phyloP scores from a whole-genome alignment of 2,888 invertebrate species.

The Creontiades dilutus region DNA sequence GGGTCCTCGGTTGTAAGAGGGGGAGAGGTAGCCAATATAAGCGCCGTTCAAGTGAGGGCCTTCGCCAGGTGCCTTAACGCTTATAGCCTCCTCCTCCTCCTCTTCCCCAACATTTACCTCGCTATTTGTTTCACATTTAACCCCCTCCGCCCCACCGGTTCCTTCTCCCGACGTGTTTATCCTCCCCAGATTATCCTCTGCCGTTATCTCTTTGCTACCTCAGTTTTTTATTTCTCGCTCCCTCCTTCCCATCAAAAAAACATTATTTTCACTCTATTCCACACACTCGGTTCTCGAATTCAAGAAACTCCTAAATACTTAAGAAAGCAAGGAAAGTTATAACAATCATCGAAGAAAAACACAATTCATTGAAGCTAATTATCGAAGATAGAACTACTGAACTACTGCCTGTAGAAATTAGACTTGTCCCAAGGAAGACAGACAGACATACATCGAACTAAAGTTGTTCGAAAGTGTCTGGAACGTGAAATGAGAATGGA shows the following conservation, averaged over 20 bases:
- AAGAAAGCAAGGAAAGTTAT: no score
- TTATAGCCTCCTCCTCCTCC: neutral
- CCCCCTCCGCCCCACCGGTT: neutral
- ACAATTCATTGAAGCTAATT: no score
- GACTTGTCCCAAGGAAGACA: no score
- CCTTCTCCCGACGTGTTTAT: conserved; percentile 50
- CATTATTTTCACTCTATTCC: no score
- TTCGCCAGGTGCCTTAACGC: conserved; percentile 47
- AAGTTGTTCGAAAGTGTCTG: no score
- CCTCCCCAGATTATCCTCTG: conserved; percentile 58
- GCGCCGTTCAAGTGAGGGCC: conserved; percentile 46
- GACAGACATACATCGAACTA: no score
- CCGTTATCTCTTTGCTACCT: conserved; percentile 36
- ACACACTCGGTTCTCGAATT: no score
- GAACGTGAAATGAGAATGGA: no score
- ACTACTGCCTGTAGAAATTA: no score
- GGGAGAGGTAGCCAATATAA: conserved; percentile 55
- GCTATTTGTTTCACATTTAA: conserved; percentile 66
- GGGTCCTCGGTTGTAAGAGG: neutral
- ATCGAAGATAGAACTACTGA: no score
- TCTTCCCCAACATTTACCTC: conserved; percentile 59
- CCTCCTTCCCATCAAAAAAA: neutral
- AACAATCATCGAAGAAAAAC: no score
- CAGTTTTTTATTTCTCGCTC: neutral
- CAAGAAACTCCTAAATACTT: no score